Percentiles rank a stretch among this genome's conserved stretches.
Evolutionary conservation across 2,888 invertebrate genomes (phyloP).

Genomic region (Xanthorhoe spadicearia): DNA sequence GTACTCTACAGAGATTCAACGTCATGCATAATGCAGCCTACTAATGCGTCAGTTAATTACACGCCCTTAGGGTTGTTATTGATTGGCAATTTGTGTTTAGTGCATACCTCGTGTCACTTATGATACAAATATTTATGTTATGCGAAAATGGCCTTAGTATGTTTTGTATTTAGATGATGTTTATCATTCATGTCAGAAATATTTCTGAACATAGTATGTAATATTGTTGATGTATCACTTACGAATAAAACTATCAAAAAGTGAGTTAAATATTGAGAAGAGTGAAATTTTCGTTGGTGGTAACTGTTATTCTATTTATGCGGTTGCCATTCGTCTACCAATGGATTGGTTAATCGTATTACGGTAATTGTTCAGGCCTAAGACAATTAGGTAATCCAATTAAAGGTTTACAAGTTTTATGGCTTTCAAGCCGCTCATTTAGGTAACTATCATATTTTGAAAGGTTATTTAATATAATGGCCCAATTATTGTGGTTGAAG

Average conservation of each 20-base stretch:
- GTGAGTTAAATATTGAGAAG: background rate
- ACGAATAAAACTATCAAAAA: background rate
- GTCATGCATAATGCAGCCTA: constrained; percentile 74
- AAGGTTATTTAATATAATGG: constrained; percentile 41
- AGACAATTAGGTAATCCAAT: constrained; percentile 62
- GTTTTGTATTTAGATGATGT: background rate
- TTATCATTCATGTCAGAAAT: background rate
- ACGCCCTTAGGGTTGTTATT: constrained; percentile 69
- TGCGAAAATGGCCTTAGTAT: constrained; percentile 8
- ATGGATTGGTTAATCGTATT: constrained; percentile 66
- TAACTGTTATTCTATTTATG: constrained; percentile 2
- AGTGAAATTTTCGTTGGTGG: background rate
- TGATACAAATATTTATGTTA: background rate
- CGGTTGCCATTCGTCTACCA: constrained; percentile 57
- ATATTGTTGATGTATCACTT: background rate
- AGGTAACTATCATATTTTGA: constrained; percentile 44
- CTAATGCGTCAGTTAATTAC: constrained; percentile 77
- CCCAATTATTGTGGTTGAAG: constrained; percentile 17
- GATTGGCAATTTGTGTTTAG: constrained; percentile 67
- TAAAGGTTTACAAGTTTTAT: constrained; percentile 56
- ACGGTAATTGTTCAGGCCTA: constrained; percentile 57
- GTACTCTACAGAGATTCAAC: constrained; percentile 60
- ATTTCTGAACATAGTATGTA: background rate
- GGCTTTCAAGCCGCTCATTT: constrained; percentile 52
- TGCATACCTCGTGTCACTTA: constrained; percentile 6